phyloP scores from a whole-genome alignment of 2,888 invertebrate species.

The Caenorhabditis sp. region DNA sequence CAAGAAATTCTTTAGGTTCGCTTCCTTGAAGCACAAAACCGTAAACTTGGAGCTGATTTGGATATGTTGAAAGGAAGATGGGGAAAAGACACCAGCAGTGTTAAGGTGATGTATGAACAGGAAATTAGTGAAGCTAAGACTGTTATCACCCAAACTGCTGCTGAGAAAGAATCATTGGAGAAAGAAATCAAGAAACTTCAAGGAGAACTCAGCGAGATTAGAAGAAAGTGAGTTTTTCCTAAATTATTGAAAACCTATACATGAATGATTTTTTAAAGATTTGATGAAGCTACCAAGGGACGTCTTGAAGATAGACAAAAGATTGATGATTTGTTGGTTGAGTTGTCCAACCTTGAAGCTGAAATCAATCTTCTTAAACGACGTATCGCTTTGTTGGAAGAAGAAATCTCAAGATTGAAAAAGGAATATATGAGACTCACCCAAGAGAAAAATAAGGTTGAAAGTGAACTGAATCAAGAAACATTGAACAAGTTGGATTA shows the following conservation, averaged over 20 bases:
- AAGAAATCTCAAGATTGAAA: conserved; percentile 71
- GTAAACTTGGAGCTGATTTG: conserved; percentile 70
- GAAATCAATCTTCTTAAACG: conserved; percentile 72
- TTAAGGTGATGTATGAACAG: conserved; percentile 58
- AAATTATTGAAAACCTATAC: background rate
- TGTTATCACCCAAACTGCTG: conserved; percentile 49
- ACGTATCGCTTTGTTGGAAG: conserved; percentile 68
- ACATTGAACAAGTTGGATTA: conserved; percentile 74
- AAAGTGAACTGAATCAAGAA: conserved; percentile 73
- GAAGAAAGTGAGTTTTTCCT: conserved; percentile 51
- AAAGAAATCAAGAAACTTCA: conserved; percentile 55
- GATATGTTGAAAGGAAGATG: conserved; percentile 65
- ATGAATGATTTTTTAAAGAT: conserved; percentile 48
- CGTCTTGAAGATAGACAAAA: conserved; percentile 71
- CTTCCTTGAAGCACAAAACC: conserved; percentile 72
- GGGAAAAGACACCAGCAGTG: conserved; percentile 68
- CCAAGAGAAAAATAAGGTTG: conserved; percentile 45
- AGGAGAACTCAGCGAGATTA: conserved; percentile 53
- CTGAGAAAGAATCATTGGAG: conserved; percentile 48
- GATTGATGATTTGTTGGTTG: conserved; percentile 73
- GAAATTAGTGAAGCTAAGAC: conserved; percentile 60
- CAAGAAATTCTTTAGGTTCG: conserved; percentile 52
- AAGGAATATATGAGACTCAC: conserved; percentile 72
- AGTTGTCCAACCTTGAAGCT: conserved; percentile 73
- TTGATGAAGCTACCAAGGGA: conserved; percentile 67